A percentile compares a stretch with the other conserved stretches of the same genome.
Evolutionary conservation across 2,888 invertebrate genomes (phyloP).

Genomic region (Ochropleura plecta): DNA sequence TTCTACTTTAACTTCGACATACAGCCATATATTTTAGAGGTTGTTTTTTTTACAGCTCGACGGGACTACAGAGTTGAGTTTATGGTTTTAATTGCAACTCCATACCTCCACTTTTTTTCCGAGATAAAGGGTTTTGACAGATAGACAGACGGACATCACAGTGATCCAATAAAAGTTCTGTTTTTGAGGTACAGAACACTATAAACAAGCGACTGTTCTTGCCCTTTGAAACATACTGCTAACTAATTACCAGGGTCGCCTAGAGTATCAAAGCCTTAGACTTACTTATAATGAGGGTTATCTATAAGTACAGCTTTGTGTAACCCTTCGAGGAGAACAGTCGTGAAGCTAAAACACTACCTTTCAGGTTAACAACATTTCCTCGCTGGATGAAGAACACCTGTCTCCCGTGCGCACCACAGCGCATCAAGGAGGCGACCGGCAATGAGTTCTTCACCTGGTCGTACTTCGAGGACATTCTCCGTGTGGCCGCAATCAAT

Average conservation of each 20-base stretch:
- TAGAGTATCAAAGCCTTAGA: not conserved
- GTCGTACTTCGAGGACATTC: conserved; percentile 95
- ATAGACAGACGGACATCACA: too few relatives aligned
- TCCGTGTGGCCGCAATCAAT: conserved; percentile 93
- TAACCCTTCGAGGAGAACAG: not conserved
- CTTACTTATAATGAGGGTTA: not conserved
- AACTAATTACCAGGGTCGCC: not conserved
- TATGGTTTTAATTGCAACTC: too few relatives aligned
- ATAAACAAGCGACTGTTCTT: too few relatives aligned
- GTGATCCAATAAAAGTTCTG: too few relatives aligned
- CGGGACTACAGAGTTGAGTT: too few relatives aligned
- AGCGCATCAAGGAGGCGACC: conserved; percentile 89
- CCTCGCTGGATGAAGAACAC: conserved; percentile 96
- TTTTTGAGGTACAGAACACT: too few relatives aligned
- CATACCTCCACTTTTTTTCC: too few relatives aligned
- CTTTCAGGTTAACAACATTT: conserved; percentile 92
- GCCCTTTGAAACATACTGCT: not conserved
- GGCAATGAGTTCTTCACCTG: conserved; percentile 91
- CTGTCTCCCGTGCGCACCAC: conserved; percentile 93
- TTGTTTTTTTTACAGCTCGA: too few relatives aligned
- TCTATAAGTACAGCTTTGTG: not conserved
- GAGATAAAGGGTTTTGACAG: too few relatives aligned
- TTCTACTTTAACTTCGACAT: too few relatives aligned
- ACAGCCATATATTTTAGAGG: too few relatives aligned
- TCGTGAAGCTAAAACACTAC: not conserved